These are phyloP conservation scores for Lepidocyrtinus sp. DNA, from an alignment of 2,888 invertebrate species.

Conservation along the genomic window DNA sequence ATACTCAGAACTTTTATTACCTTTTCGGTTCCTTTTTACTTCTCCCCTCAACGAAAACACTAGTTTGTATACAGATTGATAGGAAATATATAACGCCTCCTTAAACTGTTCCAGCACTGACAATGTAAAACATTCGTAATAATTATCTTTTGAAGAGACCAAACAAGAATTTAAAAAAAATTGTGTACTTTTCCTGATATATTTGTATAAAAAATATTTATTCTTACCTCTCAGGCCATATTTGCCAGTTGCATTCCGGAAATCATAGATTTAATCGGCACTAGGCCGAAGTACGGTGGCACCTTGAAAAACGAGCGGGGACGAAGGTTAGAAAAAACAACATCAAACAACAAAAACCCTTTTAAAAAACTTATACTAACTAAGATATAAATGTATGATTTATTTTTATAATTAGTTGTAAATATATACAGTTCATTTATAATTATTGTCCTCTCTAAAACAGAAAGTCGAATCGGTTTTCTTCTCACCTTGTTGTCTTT, in stretches of 20 bases:
- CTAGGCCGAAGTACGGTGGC: conserved; percentile 99
- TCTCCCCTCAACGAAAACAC: too few species aligned
- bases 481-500: conserved; percentile 18
- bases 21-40: too few species aligned
- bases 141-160: neutral
- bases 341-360: conserved; percentile 34
- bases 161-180: neutral
- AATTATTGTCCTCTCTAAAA: too few species aligned
- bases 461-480: too few species aligned
- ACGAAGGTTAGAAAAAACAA: conserved; percentile 86
- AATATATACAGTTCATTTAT: conserved; percentile 28
- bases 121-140: too few species aligned
- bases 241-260: conserved; percentile 99
- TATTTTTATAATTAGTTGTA: conserved; percentile 43
- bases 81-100: too few species aligned
- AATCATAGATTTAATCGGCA: conserved; percentile 99
- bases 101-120: too few species aligned
- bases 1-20: conserved; percentile 32
- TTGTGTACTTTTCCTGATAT: conserved; percentile 9
- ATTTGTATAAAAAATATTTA: neutral
- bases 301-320: conserved; percentile 99
- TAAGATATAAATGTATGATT: neutral
- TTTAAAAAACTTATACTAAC: neutral
- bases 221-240: conserved; percentile 85
- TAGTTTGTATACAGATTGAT: too few species aligned